Percentiles rank a stretch among this genome's conserved stretches.
Conservation (phyloP, 2,888 invertebrate species). For the Liodrosophila aerea region DNA sequence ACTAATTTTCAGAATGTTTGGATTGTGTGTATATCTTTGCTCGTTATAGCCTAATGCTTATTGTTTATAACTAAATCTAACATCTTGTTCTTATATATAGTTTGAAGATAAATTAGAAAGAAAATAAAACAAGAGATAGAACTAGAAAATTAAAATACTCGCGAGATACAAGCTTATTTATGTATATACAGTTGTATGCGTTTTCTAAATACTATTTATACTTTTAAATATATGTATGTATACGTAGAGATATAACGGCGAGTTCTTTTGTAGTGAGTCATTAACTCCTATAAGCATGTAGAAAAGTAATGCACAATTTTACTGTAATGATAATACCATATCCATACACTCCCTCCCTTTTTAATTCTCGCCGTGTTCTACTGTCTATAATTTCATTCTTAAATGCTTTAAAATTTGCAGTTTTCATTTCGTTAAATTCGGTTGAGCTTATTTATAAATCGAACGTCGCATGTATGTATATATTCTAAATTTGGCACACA, state of each 20-base stretch:
- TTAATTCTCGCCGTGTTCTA: slow-evolving; percentile 2
- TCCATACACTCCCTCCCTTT: background rate
- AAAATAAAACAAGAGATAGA: background rate
- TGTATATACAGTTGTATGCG: background rate
- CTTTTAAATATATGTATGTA: background rate
- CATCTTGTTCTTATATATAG: no score
- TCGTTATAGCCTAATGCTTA: no score
- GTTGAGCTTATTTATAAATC: slow-evolving; percentile 63
- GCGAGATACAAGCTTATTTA: background rate
- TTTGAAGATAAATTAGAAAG: background rate
- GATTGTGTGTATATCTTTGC: no score
- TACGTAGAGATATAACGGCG: background rate
- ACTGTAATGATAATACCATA: no score
- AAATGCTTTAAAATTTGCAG: slow-evolving; percentile 44
- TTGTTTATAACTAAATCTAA: no score
- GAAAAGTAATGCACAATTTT: no score
- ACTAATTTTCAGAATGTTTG: no score
- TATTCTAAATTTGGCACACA: slow-evolving; percentile 61
- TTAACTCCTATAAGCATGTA: background rate
- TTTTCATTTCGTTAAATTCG: slow-evolving; percentile 53
- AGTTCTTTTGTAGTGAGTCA: background rate
- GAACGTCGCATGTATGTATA: slow-evolving; percentile 47
- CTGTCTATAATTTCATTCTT: slow-evolving; percentile 49
- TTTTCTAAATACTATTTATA: background rate
- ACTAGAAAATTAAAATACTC: background rate